Base-by-base conservation (phyloP, 2,888 invertebrate genomes). In the Argyresthia goedartella region DNA sequence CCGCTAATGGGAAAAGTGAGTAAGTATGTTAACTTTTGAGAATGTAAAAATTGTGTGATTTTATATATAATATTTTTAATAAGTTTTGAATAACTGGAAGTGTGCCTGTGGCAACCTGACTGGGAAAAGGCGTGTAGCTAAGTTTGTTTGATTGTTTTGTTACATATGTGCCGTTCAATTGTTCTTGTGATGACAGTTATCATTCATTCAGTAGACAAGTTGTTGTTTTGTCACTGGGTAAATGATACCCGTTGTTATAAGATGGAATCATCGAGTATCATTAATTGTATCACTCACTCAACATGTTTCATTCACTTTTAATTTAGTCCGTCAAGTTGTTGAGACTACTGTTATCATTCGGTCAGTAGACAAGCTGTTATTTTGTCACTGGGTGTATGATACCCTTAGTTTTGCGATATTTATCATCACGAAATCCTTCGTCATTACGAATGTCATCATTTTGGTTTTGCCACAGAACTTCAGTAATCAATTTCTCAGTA, bases 321-420 rank as follows among this genome's bases (percentile, higher is more conserved):
- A 25, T 25, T 25, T 25, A 6, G 25, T 25, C 3, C 6, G 25
- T 25, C 25, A 25, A 25, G 6, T 25, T 25, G 25, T 25, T 25
- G 25, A 41, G 35, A 44, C 8, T 34, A 46, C 34, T 45, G 54
- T 53, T 49, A 47, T 58, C 57, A 57, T 34, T 36, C 14, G 34
- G 49, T 52, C 55, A 57, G 58, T 58, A 56, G 56, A 57, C 57
- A 61, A 52, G 59, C 57, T 47, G 36, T 14, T 10, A 54, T 54
- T 56, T 56, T 67, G 64, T 68, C 71, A 73, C 72, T 73, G 74
- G 71, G 69, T 63, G 47, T 45, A 53, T 57, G 58, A 60, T 55
- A 54, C 55, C 54, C 54, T 54, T 53, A 46, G 52, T 51, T 43
- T 15, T 14, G 45, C 33, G 15, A 25, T 11, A 46, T 39, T 9